Percentiles rank a stretch among this genome's conserved stretches.
phyloP scores from a whole-genome alignment of 2,797 vertebrate species.

The Pempheris klunzingeri region DNA sequence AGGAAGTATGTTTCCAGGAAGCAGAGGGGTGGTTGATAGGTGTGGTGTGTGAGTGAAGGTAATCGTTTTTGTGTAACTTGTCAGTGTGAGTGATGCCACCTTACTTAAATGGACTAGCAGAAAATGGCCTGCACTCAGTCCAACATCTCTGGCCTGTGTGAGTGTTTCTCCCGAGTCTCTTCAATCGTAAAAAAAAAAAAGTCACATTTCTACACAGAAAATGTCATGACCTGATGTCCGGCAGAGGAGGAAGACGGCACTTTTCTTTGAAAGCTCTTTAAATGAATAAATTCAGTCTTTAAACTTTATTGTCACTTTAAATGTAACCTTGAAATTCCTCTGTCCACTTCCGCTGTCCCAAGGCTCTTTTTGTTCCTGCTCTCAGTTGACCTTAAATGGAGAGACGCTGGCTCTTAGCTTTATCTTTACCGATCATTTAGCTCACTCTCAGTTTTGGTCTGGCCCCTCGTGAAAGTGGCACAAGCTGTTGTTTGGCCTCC shows the following conservation, averaged over 20 bases:
- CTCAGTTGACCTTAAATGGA: constrained; percentile 8
- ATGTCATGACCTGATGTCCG: constrained; percentile 38
- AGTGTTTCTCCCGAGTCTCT: constrained; percentile 23
- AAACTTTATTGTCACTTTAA: constrained; percentile 24
- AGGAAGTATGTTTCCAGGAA: constrained; percentile 31
- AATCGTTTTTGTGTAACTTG: constrained; percentile 51
- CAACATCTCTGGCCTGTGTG: constrained; percentile 23
- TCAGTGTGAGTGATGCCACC: constrained; percentile 42
- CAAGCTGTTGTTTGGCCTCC: constrained; percentile 65
- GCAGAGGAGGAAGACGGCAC: constrained; percentile 23
- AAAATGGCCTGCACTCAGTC: constrained; percentile 18
- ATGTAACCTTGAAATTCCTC: constrained; percentile 12
- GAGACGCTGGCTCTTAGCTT: constrained; percentile 1
- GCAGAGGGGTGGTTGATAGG: constrained; percentile 1
- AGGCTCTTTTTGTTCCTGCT: constrained; percentile 17
- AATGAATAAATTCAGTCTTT: constrained; percentile 32
- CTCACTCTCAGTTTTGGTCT: constrained; percentile 55
- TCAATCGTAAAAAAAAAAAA: constrained; percentile 41
- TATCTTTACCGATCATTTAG: constrained; percentile 43
- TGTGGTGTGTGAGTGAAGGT: neutral
- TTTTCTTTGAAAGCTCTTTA: constrained; percentile 58
- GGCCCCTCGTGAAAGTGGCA: constrained; percentile 61
- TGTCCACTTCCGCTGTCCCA: neutral
- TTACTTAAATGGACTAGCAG: constrained; percentile 10
- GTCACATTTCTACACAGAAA: constrained; percentile 17